Percentiles rank a stretch among this genome's conserved stretches.
Conservation (phyloP, 2,888 invertebrate genomes). For the Eupithecia exiguata region DNA sequence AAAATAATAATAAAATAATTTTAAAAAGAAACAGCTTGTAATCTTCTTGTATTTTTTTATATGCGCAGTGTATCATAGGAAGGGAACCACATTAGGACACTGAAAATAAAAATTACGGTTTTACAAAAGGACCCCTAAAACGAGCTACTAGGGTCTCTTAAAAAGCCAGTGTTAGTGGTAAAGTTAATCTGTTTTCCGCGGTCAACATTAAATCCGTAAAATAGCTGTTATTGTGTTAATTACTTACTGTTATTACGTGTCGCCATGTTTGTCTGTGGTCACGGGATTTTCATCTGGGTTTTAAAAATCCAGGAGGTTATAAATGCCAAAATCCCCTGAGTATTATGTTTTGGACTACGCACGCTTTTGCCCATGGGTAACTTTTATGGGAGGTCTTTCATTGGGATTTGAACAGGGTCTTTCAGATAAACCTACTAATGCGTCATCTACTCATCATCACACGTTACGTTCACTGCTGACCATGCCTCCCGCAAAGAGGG, state of each 20-base stretch:
- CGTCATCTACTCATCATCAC: too few species aligned
- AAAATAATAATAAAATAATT: too few species aligned
- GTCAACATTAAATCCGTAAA: background rate
- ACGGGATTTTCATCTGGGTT: background rate
- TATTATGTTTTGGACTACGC: background rate
- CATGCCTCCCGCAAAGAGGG: too few species aligned
- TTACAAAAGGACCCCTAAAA: background rate
- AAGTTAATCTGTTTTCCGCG: slow-evolving; percentile 9
- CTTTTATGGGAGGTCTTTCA: too few species aligned
- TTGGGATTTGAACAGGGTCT: too few species aligned
- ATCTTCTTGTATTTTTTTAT: too few species aligned
- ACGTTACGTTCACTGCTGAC: too few species aligned
- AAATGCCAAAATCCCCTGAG: background rate
- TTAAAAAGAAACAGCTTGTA: too few species aligned
- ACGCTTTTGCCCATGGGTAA: background rate
- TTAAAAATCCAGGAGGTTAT: background rate
- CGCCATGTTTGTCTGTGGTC: slow-evolving; percentile 6
- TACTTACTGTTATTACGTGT: slow-evolving; percentile 4
- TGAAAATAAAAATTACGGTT: background rate
- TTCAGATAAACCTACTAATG: too few species aligned
- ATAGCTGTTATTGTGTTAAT: slow-evolving; percentile 7
- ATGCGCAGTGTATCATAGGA: too few species aligned
- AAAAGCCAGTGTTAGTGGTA: background rate
- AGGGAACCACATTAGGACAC: too few species aligned
- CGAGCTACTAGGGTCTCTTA: background rate